These are phyloP conservation scores for Acleris holmiana DNA, from an alignment of 2,888 invertebrate genomes.

Conservation along the genomic window DNA sequence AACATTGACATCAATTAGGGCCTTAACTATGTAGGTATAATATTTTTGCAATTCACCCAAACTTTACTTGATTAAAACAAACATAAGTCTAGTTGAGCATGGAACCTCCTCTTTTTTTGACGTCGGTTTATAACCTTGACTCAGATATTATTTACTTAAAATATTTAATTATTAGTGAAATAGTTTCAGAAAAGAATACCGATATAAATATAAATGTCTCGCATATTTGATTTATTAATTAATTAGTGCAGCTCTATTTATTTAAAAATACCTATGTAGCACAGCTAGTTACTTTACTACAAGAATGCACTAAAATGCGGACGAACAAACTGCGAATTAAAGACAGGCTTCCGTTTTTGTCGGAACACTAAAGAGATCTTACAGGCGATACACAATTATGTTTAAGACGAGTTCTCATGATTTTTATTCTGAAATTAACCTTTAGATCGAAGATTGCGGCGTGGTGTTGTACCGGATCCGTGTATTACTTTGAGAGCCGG, in stretches of 20 bases:
- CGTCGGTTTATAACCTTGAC: too few relatives aligned
- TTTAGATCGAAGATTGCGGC: conserved; percentile 20
- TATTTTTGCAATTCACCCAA: too few relatives aligned
- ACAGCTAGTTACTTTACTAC: neutral
- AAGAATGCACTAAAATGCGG: conserved; percentile 15
- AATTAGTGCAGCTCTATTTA: conserved; percentile 6
- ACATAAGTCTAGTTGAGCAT: too few relatives aligned
- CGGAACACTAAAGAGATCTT: conserved; percentile 29
- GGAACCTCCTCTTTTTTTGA: too few relatives aligned
- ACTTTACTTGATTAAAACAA: too few relatives aligned
- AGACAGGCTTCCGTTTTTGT: conserved; percentile 24
- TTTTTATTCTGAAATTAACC: conserved; percentile 29
- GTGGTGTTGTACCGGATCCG: neutral
- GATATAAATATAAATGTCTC: neutral
- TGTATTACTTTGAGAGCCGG: neutral
- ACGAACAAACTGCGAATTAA: conserved; percentile 20
- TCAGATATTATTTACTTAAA: too few relatives aligned
- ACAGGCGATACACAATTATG: conserved; percentile 16
- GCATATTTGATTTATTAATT: neutral
- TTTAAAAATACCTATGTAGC: neutral
- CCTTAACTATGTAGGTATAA: too few relatives aligned
- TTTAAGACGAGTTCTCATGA: conserved; percentile 17
- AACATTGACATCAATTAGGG: too few relatives aligned
- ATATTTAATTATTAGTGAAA: too few relatives aligned
- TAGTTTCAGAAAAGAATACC: too few relatives aligned